phyloP scores from a whole-genome alignment of 2,797 vertebrate species.

The Phoebastria nigripes region DNA sequence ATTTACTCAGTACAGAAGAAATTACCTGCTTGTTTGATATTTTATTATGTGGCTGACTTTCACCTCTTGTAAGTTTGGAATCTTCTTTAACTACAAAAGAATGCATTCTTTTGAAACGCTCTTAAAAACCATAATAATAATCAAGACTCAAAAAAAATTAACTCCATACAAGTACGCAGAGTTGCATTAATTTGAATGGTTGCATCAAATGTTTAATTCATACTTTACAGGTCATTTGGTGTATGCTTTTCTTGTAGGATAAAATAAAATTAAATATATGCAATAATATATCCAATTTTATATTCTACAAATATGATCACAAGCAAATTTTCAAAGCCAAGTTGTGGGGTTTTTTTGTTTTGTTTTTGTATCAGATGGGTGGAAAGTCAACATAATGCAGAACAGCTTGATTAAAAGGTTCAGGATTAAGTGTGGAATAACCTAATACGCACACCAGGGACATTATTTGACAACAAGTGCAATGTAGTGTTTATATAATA shows the following conservation, averaged over 20 bases:
- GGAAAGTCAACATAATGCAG: not conserved
- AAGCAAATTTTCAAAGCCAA: not conserved
- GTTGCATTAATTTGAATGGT: not conserved
- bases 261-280: not conserved
- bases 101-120: not conserved
- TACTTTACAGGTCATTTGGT: not conserved
- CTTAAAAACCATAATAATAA: not conserved
- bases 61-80: constrained; percentile 70
- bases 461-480: not conserved
- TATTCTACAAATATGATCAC: not conserved
- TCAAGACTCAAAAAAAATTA: not conserved
- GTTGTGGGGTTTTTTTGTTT: fast-evolving
- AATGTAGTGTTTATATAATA: not conserved
- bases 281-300: not conserved
- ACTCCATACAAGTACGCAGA: not conserved
- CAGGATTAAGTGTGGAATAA: not conserved
- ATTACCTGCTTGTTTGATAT: constrained; percentile 75
- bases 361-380: not conserved
- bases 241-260: not conserved
- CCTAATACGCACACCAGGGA: not conserved
- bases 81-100: constrained; percentile 77
- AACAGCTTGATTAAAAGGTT: not conserved
- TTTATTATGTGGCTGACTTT: constrained; percentile 66
- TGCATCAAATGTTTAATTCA: not conserved
- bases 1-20: not conserved